Evolutionary conservation across 2,113 vertebrate species (phyloP).

Genomic region (Nannospalax galili): DNA sequence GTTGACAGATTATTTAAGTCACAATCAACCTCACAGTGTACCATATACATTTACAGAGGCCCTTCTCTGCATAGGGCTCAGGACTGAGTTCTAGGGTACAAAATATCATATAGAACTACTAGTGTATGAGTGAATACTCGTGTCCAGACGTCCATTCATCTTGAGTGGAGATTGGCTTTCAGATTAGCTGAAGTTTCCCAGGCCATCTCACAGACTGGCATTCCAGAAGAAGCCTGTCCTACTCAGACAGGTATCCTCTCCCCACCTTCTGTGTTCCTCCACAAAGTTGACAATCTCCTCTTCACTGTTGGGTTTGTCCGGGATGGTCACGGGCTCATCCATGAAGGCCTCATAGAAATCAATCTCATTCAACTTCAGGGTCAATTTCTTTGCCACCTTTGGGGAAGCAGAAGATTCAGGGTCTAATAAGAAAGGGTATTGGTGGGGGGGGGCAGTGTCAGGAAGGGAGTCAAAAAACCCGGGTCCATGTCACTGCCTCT

Average conservation of each 20-base stretch:
- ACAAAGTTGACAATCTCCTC: conserved; percentile 92
- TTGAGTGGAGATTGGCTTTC: neutral
- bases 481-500: neutral
- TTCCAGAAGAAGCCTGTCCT: neutral
- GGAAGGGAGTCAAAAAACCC: neutral
- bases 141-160: neutral
- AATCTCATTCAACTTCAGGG: conserved; percentile 93
- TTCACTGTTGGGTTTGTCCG: conserved; percentile 91
- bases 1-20: neutral
- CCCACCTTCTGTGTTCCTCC: conserved; percentile 91
- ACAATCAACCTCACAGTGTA: neutral
- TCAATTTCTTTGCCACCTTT: conserved; percentile 94
- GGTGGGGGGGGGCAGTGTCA: neutral
- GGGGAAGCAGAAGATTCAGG: neutral
- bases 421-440: neutral
- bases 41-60: neutral
- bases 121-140: neutral
- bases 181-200: neutral
- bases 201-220: neutral
- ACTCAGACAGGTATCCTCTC: accelerated
- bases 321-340: conserved; percentile 90
- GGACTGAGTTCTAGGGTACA: neutral
- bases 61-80: neutral
- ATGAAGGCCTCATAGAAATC: conserved; percentile 96
- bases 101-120: neutral